These are phyloP conservation scores for Enteromius anoplus DNA, from an alignment of 2,797 vertebrate species.

Conservation along the genomic window DNA sequence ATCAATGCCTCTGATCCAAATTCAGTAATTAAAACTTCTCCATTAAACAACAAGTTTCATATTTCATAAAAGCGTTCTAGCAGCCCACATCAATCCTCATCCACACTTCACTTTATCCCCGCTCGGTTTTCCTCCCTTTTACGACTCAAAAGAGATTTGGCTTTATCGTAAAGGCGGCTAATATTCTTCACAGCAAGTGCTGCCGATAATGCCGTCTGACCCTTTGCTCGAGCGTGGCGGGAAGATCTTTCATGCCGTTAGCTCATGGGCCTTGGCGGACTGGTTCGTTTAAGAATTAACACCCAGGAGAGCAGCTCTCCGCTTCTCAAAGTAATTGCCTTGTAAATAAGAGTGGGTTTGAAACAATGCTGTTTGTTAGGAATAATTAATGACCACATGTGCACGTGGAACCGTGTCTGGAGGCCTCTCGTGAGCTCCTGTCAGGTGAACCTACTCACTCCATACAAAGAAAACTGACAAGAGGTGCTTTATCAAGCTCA, in stretches of 20 bases:
- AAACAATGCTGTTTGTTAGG: constrained; percentile 61
- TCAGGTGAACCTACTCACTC: constrained; percentile 15
- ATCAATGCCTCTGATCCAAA: constrained; percentile 26
- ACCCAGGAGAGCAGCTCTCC: constrained; percentile 46
- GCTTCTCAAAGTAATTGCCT: constrained; percentile 62
- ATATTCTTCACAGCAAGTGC: constrained; percentile 25
- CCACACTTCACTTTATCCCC: not conserved
- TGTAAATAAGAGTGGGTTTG: constrained; percentile 54
- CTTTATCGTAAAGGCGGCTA: constrained; percentile 11
- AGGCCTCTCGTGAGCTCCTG: constrained; percentile 37
- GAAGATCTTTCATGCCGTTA: constrained; percentile 15
- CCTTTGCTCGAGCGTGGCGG: constrained; percentile 25
- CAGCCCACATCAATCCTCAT: constrained; percentile 19
- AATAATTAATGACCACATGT: constrained; percentile 64
- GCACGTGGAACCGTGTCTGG: constrained; percentile 44
- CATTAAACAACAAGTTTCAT: constrained; percentile 31
- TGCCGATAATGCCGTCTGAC: constrained; percentile 18
- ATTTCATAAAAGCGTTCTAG: constrained; percentile 29
- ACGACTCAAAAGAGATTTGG: not conserved
- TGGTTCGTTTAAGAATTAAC: constrained; percentile 39
- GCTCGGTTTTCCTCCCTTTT: not conserved
- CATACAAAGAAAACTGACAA: constrained; percentile 44
- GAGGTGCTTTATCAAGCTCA: constrained; percentile 52
- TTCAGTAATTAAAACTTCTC: constrained; percentile 28
- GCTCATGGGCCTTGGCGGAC: constrained; percentile 12